A percentile compares a stretch with the other conserved stretches of the same genome.
These are phyloP conservation scores for Phaethornis superciliosus DNA, from an alignment of 2,113 vertebrate species.

Conservation along the genomic window DNA sequence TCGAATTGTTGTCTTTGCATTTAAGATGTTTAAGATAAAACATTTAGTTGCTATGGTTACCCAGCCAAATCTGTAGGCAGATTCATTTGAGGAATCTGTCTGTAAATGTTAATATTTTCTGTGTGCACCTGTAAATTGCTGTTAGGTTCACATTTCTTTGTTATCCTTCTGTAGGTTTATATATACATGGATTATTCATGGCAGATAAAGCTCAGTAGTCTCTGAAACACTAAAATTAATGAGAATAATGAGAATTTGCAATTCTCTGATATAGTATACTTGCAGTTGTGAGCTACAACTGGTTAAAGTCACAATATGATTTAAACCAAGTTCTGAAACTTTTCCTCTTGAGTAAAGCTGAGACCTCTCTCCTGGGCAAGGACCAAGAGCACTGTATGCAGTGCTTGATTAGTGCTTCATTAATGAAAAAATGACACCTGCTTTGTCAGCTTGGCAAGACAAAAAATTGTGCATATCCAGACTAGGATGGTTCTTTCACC, in stretches of 20 bases:
- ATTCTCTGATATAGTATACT: background rate
- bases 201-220: background rate
- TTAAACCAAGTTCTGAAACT: background rate
- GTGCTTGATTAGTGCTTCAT: background rate
- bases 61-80: constrained; percentile 6
- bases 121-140: background rate
- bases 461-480: background rate
- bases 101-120: constrained; percentile 28
- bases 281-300: background rate
- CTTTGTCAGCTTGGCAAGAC: background rate
- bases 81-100: constrained; percentile 19
- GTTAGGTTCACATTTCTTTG: accelerated
- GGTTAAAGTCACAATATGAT: background rate
- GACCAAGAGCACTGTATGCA: background rate
- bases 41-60: constrained; percentile 63
- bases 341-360: background rate
- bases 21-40: constrained; percentile 50
- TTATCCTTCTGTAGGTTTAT: background rate
- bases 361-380: background rate
- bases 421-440: background rate
- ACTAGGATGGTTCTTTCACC: background rate
- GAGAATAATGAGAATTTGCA: background rate
- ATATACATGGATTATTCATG: background rate
- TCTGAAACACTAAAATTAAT: background rate
- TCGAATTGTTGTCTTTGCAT: constrained; percentile 50